phyloP scores from a whole-genome alignment of 2,797 vertebrate species.

The Okamejei kenojei region DNA sequence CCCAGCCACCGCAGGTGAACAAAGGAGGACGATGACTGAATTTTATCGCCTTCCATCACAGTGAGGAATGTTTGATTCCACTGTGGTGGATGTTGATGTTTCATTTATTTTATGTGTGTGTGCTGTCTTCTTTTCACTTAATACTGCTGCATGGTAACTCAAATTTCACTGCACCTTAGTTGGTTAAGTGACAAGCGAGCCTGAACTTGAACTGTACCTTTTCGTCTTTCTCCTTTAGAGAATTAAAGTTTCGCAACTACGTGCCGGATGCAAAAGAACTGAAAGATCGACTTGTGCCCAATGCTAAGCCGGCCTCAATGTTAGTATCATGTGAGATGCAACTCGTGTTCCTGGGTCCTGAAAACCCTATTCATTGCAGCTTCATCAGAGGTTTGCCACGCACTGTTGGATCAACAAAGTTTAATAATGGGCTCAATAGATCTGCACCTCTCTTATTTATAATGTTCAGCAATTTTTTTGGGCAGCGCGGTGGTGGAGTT shows the following conservation, averaged over 20 bases:
- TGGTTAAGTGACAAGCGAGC: no score
- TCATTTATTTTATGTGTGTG: no score
- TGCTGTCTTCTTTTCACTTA: no score
- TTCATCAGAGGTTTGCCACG: background rate
- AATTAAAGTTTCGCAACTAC: conserved; percentile 87
- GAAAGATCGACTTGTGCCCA: conserved; percentile 78
- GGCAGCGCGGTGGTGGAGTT: no score
- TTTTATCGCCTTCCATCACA: no score
- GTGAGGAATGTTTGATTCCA: no score
- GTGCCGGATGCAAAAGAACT: conserved; percentile 83
- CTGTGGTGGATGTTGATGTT: no score
- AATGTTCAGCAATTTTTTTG: background rate
- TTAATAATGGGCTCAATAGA: background rate
- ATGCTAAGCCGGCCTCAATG: conserved; percentile 84
- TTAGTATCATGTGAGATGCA: conserved; percentile 47
- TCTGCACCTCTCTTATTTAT: background rate
- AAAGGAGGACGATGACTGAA: no score
- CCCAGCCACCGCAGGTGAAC: no score
- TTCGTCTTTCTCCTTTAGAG: conserved; percentile 55
- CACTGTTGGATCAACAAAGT: background rate
- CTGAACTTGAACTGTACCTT: background rate
- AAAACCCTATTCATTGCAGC: background rate
- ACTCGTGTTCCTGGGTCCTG: background rate
- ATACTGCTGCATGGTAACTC: no score
- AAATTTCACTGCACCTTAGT: no score